Conservation (phyloP, 2,888 invertebrate genomes). For the Vandiemenella viatica region DNA sequence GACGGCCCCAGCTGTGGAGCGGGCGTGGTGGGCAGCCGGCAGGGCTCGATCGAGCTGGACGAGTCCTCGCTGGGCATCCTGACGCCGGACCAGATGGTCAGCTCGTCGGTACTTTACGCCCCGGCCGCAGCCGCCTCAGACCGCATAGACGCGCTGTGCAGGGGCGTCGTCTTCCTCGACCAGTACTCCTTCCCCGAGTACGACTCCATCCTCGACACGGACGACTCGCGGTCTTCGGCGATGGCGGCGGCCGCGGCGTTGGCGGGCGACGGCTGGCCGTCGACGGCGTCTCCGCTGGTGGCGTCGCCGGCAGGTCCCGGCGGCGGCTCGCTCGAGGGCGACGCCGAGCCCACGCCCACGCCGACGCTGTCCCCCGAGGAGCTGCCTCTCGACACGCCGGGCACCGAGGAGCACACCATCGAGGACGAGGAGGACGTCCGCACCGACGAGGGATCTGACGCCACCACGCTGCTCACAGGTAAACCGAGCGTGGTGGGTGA, state of each 20-base stretch:
- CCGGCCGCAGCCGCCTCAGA: not conserved
- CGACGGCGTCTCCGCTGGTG: not conserved
- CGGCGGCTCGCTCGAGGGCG: not conserved
- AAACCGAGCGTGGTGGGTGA: too few relatives aligned
- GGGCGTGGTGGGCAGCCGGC: too few relatives aligned
- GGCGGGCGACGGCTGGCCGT: not conserved
- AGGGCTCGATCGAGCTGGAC: constrained; percentile 64
- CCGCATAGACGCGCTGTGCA: constrained; percentile 1
- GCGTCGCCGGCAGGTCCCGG: not conserved
- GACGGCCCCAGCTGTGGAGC: too few relatives aligned
- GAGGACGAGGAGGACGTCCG: too few relatives aligned
- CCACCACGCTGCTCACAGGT: too few relatives aligned
- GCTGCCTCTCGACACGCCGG: constrained; percentile 47
- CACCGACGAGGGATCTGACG: too few relatives aligned
- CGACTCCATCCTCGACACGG: not conserved
- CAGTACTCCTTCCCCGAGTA: not conserved
- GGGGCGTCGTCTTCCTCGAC: not conserved
- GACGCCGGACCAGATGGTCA: constrained; percentile 75
- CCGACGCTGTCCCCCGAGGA: constrained; percentile 77
- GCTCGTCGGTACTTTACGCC: too few relatives aligned
- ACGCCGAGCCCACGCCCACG: constrained; percentile 34
- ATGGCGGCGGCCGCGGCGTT: not conserved
- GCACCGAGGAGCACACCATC: constrained; percentile 5
- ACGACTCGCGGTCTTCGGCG: not conserved
- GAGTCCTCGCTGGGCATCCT: constrained; percentile 77